phyloP scores from a whole-genome alignment of 2,888 invertebrate genomes.

The Tuberolachnus salignus region DNA sequence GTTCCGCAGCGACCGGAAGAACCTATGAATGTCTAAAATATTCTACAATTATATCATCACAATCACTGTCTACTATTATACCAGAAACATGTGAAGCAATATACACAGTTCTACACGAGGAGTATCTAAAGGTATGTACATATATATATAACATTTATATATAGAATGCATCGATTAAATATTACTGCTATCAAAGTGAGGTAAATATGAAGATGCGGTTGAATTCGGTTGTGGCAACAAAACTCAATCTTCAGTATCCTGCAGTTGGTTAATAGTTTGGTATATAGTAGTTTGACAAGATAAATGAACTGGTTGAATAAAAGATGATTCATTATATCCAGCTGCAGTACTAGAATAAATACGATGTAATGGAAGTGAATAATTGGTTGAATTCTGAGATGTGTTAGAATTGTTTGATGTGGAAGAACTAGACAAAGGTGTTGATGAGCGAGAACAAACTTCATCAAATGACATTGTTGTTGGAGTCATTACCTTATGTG shows the following conservation, averaged over 20 bases:
- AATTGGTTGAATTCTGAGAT: constrained; percentile 15
- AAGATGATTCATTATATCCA: too few relatives aligned
- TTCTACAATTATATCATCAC: constrained; percentile 52
- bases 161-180: too few relatives aligned
- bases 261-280: too few relatives aligned
- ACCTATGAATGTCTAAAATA: constrained; percentile 56
- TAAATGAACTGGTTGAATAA: constrained; percentile 22
- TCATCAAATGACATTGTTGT: constrained; percentile 23
- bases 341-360: too few relatives aligned
- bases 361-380: too few relatives aligned
- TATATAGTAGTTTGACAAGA: neutral
- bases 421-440: constrained; percentile 22
- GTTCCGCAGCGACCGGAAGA: constrained; percentile 58
- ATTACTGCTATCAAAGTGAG: too few relatives aligned
- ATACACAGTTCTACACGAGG: constrained; percentile 46
- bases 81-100: constrained; percentile 58
- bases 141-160: neutral
- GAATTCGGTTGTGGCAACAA: too few relatives aligned
- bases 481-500: constrained; percentile 46
- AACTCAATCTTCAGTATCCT: too few relatives aligned
- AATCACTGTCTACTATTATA: constrained; percentile 48
- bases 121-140: constrained; percentile 15
- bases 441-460: constrained; percentile 29
- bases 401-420: constrained; percentile 17
- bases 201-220: too few relatives aligned